Evolutionary conservation across 2,797 vertebrate genomes (phyloP).

Genomic region (Danio albolineatus): DNA sequence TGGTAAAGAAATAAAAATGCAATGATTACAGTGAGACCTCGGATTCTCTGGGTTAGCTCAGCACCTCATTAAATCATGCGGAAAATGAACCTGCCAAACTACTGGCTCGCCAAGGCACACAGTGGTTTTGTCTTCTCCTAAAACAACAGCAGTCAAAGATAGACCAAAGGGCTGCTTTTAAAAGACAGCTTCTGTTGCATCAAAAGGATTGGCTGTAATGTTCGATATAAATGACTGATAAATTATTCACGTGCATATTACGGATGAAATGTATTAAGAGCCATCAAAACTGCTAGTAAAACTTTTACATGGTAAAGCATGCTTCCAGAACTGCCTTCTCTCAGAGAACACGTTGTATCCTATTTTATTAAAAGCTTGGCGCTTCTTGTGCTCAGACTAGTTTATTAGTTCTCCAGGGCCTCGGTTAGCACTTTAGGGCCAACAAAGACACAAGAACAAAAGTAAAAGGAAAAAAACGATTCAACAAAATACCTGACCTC

Average conservation of each 20-base stretch:
- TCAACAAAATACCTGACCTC: slow-evolving; percentile 50
- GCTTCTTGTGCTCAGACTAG: slow-evolving; percentile 41
- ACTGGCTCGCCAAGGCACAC: slow-evolving; percentile 1
- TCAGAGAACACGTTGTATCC: slow-evolving; percentile 37
- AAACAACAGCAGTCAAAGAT: slow-evolving; percentile 19
- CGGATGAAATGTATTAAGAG: slow-evolving; percentile 9
- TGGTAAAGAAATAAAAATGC: slow-evolving; percentile 42
- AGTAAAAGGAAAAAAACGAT: slow-evolving; percentile 47
- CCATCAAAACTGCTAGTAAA: slow-evolving; percentile 31
- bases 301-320: neutral
- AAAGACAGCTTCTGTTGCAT: neutral
- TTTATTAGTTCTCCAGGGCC: slow-evolving; percentile 50
- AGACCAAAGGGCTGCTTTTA: neutral
- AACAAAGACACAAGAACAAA: slow-evolving; percentile 46
- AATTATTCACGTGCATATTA: slow-evolving; percentile 17
- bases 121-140: neutral
- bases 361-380: slow-evolving; percentile 47
- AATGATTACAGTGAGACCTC: slow-evolving; percentile 46
- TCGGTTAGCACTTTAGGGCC: slow-evolving; percentile 50
- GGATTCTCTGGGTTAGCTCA: slow-evolving; percentile 44
- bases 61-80: slow-evolving; percentile 51
- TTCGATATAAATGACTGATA: neutral
- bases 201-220: neutral
- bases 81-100: slow-evolving; percentile 43
- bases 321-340: slow-evolving; percentile 25